Evolutionary conservation across 64 coral and sea anemone genomes (phyloP), one percentile per base, ranked within the genome.

Genomic region (Stichodactyla helianthus): DNA sequence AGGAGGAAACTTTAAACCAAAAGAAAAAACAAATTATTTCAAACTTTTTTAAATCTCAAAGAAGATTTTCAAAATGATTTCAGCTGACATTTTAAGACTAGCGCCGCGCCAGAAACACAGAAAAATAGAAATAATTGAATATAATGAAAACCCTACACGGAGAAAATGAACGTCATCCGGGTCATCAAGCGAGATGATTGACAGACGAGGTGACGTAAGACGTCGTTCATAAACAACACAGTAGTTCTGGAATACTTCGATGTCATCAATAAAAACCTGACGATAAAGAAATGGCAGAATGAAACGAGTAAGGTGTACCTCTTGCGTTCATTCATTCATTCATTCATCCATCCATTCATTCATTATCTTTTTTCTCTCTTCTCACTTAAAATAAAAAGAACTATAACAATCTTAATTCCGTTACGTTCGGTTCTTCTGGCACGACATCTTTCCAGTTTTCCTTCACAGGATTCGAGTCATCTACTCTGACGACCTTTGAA

Each of bases 201-300:
- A 90, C 15, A 98, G 87, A 18, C 91, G 89, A 27, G 92, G 95
- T 25, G 88, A 54, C 18, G 89, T 92, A 25, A 71, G 63, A 53
- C 87, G 87, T 82, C 90, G 87, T 59, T 98, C 95, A 50, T 98
- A 98, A 17, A 98, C 59, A 6, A 98, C 89, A 52, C 92, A 98
- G 62, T 92, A 94, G 16, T 94, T 83, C 15, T 89, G 82, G 88
- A 98, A 98, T 55, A 98, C 44, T 23, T 98, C 95, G 92, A 98
- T 92, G 81, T 98, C 95, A 65, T 98, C 95, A 35, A 94, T 77
- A 55, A 93, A 88, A 35, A 93, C 88, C 94, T 96, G 25, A 31
- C 12, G 31, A 74, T 5, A 25, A 71, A 74, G 4, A 12, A 10
- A 74, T 27, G 27, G 10, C n/a, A 28, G 25, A 10, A 74, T 74